Percentiles rank a stretch among this genome's conserved stretches.
phyloP scores from a whole-genome alignment of 2,888 invertebrate genomes.

The Plusia festucae region DNA sequence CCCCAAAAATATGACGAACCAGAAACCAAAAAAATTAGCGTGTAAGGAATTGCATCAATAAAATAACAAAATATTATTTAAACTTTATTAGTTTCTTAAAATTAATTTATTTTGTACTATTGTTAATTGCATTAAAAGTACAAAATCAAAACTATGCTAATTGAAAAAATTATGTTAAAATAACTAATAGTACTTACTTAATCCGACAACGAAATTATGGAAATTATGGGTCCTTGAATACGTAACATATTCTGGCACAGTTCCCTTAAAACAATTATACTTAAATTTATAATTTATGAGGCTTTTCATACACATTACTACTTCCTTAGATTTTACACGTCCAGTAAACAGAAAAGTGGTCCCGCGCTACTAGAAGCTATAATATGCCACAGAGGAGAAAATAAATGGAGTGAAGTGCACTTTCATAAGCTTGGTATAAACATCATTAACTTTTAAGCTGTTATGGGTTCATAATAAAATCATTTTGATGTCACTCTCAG shows the following conservation, averaged over 20 bases:
- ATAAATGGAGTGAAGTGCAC: slow-evolving; percentile 3
- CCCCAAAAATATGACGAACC: too few relatives aligned
- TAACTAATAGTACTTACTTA: slow-evolving; percentile 28
- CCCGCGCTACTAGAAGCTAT: slow-evolving; percentile 44
- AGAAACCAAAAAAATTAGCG: too few relatives aligned
- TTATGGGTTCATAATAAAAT: too few relatives aligned
- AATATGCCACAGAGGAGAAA: slow-evolving; percentile 11
- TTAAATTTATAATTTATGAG: slow-evolving; percentile 44
- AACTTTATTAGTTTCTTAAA: slow-evolving; percentile 61
- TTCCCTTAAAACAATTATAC: slow-evolving; percentile 35
- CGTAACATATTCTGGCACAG: slow-evolving; percentile 36
- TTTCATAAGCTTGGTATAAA: slow-evolving; percentile 1
- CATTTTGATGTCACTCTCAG: too few relatives aligned
- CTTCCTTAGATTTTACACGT: slow-evolving; percentile 29
- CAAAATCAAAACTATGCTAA: slow-evolving; percentile 52
- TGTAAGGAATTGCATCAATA: slow-evolving; percentile 11
- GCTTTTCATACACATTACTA: slow-evolving; percentile 49
- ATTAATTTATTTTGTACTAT: slow-evolving; percentile 65
- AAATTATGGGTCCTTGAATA: slow-evolving; percentile 40
- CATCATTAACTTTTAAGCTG: too few relatives aligned
- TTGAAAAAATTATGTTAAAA: slow-evolving; percentile 39
- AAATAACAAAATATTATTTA: slow-evolving; percentile 37
- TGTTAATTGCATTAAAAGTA: slow-evolving; percentile 60
- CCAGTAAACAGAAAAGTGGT: slow-evolving; percentile 36
- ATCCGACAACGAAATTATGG: slow-evolving; percentile 36